Percentiles rank a stretch among this genome's conserved stretches.
Evolutionary conservation across 2,797 vertebrate species (phyloP).

Genomic region (Cynopterus sphinx): DNA sequence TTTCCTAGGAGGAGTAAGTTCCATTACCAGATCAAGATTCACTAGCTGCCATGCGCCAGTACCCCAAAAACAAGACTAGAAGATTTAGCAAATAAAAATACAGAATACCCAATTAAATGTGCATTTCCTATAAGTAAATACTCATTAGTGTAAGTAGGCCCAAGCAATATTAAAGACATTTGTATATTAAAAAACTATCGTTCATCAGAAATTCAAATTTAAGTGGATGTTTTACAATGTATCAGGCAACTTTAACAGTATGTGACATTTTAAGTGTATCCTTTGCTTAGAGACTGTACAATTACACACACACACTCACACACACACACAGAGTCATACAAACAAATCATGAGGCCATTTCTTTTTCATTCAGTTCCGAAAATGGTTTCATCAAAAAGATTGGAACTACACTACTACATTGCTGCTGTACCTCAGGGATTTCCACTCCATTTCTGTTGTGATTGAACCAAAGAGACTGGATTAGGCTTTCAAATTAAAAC

Average conservation of each 20-base stretch:
- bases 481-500: slow-evolving; percentile 54
- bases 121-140: not conserved
- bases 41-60: not conserved
- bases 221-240: not conserved
- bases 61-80: not conserved
- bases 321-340: not conserved
- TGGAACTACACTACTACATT: not conserved
- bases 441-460: slow-evolving; percentile 38
- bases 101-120: not conserved
- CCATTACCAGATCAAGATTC: not conserved
- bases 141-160: not conserved
- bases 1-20: not conserved
- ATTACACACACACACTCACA: not conserved
- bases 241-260: not conserved
- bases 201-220: not conserved
- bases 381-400: slow-evolving; percentile 50
- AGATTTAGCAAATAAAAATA: not conserved
- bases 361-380: not conserved
- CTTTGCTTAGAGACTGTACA: not conserved
- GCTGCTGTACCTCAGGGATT: not conserved
- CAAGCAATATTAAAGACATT: not conserved
- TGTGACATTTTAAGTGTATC: not conserved
- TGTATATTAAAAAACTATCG: not conserved
- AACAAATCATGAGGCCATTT: not conserved
- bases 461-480: not conserved